These are phyloP conservation scores for Diglossa cyanea DNA, from an alignment of 2,797 vertebrate genomes.

Conservation along the genomic window DNA sequence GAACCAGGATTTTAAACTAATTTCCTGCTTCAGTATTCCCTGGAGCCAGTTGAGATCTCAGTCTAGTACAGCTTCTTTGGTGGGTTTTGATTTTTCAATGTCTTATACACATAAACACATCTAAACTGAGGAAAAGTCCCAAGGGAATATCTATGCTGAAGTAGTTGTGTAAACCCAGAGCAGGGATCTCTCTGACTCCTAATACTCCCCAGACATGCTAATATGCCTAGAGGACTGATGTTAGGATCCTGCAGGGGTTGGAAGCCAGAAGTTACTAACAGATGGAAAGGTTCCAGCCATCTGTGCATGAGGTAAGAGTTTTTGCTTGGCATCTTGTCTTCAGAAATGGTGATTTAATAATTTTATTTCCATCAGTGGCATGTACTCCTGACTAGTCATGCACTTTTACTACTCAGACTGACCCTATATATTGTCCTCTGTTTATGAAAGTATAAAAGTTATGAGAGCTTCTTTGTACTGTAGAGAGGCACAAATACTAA, in stretches of 20 bases:
- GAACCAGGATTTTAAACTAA: neutral
- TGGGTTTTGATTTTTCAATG: neutral
- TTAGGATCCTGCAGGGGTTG: neutral
- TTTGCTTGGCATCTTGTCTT: neutral
- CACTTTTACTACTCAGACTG: neutral
- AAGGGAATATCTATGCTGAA: neutral
- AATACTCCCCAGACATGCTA: neutral
- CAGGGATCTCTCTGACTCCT: neutral
- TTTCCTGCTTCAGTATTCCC: neutral
- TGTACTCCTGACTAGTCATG: neutral
- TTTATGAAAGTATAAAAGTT: neutral
- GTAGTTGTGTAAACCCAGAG: neutral
- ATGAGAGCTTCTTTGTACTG: neutral
- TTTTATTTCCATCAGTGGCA: neutral
- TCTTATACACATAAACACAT: neutral
- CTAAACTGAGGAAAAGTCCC: neutral
- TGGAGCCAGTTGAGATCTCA: neutral
- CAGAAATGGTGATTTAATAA: neutral
- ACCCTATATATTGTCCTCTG: neutral
- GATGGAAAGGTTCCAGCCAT: neutral
- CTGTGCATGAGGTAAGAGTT: neutral
- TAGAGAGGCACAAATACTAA: neutral
- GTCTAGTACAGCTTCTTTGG: neutral
- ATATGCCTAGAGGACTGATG: neutral
- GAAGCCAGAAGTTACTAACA: neutral